These are phyloP conservation scores for Eilema sororculum DNA, from an alignment of 2,888 invertebrate genomes.

Conservation along the genomic window DNA sequence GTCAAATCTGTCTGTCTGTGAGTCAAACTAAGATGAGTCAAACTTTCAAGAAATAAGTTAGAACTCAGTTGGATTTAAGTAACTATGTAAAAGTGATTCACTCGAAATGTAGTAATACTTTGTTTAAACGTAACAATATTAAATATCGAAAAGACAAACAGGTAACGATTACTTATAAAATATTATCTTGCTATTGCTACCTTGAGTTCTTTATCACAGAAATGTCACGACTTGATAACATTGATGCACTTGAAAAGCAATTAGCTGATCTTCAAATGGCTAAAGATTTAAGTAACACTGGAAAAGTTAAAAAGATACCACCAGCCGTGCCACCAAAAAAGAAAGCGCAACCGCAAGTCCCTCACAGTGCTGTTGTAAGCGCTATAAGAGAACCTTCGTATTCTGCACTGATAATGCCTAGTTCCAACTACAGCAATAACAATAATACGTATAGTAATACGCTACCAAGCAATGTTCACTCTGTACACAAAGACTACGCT, in stretches of 20 bases:
- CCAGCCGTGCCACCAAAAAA: slow-evolving; percentile 94
- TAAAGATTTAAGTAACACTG: slow-evolving; percentile 72
- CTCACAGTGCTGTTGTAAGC: slow-evolving; percentile 91
- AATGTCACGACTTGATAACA: slow-evolving; percentile 82
- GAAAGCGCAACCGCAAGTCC: slow-evolving; percentile 90
- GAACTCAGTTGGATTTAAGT: background rate
- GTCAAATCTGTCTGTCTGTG: too few relatives aligned
- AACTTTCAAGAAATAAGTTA: background rate
- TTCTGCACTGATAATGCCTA: slow-evolving; percentile 85
- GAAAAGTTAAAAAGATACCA: slow-evolving; percentile 88
- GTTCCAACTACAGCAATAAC: slow-evolving; percentile 76
- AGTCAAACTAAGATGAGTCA: background rate
- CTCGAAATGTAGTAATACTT: background rate
- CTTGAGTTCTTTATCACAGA: slow-evolving; percentile 46
- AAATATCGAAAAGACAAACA: slow-evolving; percentile 7
- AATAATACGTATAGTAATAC: slow-evolving; percentile 68
- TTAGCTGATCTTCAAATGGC: slow-evolving; percentile 89
- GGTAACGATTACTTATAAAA: slow-evolving; percentile 39
- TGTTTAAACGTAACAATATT: too few relatives aligned
- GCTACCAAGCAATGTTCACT: slow-evolving; percentile 50
- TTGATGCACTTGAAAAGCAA: slow-evolving; percentile 91
- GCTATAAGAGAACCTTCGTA: slow-evolving; percentile 91
- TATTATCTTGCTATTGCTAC: slow-evolving; percentile 34
- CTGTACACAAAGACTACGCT: slow-evolving; percentile 70
- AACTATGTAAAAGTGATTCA: background rate